phyloP scores from a whole-genome alignment of 30 jellyfish, hydroid and myxozoan genomes.

The Hydra vulgaris region DNA sequence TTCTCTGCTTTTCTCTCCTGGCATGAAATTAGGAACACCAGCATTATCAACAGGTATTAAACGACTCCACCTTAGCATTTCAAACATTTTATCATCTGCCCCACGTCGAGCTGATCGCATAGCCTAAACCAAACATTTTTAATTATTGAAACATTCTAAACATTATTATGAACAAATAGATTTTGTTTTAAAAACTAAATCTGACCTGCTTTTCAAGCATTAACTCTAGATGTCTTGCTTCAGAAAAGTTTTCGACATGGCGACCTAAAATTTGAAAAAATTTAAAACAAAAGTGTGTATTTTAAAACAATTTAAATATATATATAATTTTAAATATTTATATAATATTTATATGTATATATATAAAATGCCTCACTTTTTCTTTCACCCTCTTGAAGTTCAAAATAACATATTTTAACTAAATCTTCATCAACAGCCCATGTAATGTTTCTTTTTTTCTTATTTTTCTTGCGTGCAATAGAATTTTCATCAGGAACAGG shows the following conservation, averaged over 20 bases:
- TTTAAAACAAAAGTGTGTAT: no score
- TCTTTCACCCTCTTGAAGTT: slow-evolving; percentile 75
- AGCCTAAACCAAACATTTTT: slow-evolving; percentile 38
- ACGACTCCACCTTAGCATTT: slow-evolving; percentile 63
- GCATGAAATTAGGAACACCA: slow-evolving; percentile 55
- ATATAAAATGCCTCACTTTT: no score
- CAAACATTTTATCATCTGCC: slow-evolving; percentile 88
- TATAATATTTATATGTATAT: no score
- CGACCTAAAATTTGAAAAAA: slow-evolving; percentile 24
- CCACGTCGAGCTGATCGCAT: slow-evolving; percentile 59
- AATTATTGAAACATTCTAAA: not conserved
- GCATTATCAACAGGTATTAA: slow-evolving; percentile 37
- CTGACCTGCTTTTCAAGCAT: slow-evolving; percentile 70
- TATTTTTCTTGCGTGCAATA: slow-evolving; percentile 30
- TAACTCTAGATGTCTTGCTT: slow-evolving; percentile 75
- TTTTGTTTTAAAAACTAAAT: not conserved
- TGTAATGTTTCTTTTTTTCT: slow-evolving; percentile 48
- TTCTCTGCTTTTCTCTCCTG: slow-evolving; percentile 86
- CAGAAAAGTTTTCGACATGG: slow-evolving; percentile 46
- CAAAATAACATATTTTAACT: slow-evolving; percentile 46
- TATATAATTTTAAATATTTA: no score
- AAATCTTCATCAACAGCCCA: slow-evolving; percentile 85
- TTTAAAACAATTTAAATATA: no score
- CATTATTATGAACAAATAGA: not conserved
- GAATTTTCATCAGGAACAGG: slow-evolving; percentile 33